These are phyloP conservation scores for Phocoena sinus DNA, from an alignment of 2,113 vertebrate species.

Conservation along the genomic window DNA sequence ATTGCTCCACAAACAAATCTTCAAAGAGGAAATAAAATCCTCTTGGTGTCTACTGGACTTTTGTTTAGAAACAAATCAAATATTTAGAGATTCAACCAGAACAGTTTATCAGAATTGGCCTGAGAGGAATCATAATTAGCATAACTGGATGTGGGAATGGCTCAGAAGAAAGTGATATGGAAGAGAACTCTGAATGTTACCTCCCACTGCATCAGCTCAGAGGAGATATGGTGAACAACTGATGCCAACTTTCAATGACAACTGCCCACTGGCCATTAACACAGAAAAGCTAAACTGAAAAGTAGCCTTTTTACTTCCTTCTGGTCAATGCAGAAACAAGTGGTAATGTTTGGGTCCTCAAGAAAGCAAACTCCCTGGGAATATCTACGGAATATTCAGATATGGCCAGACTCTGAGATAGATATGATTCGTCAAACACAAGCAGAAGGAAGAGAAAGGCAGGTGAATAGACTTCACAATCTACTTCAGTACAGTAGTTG, in stretches of 20 bases:
- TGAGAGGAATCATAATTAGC: background rate
- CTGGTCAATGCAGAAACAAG: background rate
- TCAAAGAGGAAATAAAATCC: background rate
- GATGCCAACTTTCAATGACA: background rate
- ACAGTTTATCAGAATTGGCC: background rate
- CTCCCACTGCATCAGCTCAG: background rate
- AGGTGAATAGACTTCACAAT: background rate
- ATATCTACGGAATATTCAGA: background rate
- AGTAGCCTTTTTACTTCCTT: background rate
- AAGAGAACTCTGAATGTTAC: background rate
- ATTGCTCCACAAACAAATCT: slow-evolving; percentile 10
- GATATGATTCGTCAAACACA: background rate
- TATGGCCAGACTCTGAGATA: background rate
- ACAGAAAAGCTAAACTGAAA: background rate
- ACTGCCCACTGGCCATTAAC: background rate
- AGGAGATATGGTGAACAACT: background rate
- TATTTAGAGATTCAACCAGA: background rate
- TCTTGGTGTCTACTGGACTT: background rate
- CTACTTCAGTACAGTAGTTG: background rate
- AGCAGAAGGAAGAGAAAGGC: background rate
- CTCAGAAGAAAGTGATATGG: background rate
- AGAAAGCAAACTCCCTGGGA: background rate
- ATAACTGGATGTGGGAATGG: background rate
- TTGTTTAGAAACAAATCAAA: slow-evolving; percentile 37
- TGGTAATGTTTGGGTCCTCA: background rate